Base-by-base conservation (phyloP, 2,888 invertebrate genomes). In the Drosophila paucipuncta region DNA sequence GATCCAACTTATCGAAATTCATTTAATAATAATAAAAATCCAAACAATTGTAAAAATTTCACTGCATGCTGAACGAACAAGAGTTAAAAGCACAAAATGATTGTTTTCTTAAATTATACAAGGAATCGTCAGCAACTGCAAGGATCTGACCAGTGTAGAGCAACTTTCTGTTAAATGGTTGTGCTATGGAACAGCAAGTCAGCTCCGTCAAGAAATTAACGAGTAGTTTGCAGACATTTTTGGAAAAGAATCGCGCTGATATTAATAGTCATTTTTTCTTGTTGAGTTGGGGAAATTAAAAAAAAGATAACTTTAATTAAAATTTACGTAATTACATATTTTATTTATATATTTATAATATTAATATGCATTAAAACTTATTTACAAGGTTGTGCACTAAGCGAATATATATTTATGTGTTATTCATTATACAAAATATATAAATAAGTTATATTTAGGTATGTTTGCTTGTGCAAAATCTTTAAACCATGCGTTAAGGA, bases 341-440 rank as follows among this genome's bases (percentile, higher is more conserved):
- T 83, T 88, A 83, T 88, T 85, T 83, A 83, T 83, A 83, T 83
- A 73, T 71, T 25, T 65, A 58, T 85, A 66, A 71, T 69, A 67
- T 68, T 70, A 82, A 73, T 67, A 58, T 54, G 78, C 73, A 61
- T 85, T 82, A 86, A 85, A 85, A 89, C 88, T 85, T 87, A 87
- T 89, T 80, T 87, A 87, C 87, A 87, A 72, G 80, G 60, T 83
- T 83, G 87, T 87, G 87, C 85, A 87, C 70, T 82, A 85, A 78
- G 89, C 85, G 70, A 87, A 72, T 72, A 82, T 65, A 57, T 73
- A 67, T 59, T 72, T 68, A 53, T 49, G 78, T 87, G 69, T 82
- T 71, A 68, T 50, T 52, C 71, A 66, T 82, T 83, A 83, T 83
- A 86, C 59, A 86, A 84, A 84, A 84, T 80, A 69, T 68, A 69